Conservation (phyloP, 2,797 vertebrate genomes). For the Lepus townsendii region DNA sequence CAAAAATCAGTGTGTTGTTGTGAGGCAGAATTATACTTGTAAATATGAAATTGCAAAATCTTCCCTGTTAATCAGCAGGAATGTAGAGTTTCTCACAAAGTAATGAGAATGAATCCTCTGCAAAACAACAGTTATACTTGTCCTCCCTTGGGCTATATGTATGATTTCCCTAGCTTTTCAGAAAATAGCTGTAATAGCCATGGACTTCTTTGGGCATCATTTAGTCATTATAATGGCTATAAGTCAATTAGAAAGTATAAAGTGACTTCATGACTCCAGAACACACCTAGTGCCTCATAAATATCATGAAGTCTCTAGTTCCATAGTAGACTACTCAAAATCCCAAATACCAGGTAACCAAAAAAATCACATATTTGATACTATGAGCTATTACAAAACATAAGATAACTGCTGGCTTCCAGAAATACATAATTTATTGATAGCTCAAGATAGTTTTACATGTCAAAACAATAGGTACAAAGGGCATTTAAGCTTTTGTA, state of each 20-base stretch:
- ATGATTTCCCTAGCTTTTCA: slow-evolving; percentile 1
- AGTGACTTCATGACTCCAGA: neutral
- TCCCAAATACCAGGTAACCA: slow-evolving; percentile 29
- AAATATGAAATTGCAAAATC: slow-evolving; percentile 3
- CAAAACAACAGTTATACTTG: neutral
- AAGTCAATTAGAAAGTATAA: slow-evolving; percentile 3
- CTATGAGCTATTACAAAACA: neutral
- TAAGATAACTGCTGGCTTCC: neutral
- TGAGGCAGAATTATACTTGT: neutral
- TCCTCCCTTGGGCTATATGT: neutral
- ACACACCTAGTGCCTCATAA: slow-evolving; percentile 8
- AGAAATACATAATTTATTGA: slow-evolving; percentile 45
- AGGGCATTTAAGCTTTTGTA: neutral
- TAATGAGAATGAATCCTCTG: neutral
- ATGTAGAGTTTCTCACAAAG: slow-evolving; percentile 20
- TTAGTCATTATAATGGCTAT: neutral
- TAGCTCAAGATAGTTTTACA: neutral
- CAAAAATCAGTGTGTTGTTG: neutral
- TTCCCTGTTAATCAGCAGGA: slow-evolving; percentile 27
- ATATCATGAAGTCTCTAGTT: neutral
- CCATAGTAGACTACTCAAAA: neutral
- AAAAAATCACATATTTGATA: neutral
- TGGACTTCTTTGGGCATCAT: neutral
- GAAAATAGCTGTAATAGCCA: neutral
- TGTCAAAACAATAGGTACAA: slow-evolving; percentile 17